A percentile compares a stretch with the other conserved stretches of the same genome.
phyloP scores from a whole-genome alignment of 2,113 vertebrate genomes.

The Malurus melanocephalus region DNA sequence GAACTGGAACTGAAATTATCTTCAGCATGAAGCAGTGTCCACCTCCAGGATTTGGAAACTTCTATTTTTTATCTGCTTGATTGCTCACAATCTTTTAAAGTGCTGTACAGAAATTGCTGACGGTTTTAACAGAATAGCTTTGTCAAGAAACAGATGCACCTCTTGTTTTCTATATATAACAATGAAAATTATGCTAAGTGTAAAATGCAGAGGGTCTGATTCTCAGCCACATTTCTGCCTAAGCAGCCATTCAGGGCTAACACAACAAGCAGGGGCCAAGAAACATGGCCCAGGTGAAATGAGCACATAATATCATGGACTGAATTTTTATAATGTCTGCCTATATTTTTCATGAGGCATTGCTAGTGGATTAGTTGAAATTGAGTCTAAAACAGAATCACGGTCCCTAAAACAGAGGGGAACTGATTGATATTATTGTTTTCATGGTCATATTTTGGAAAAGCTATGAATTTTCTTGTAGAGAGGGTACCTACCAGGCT shows the following conservation, averaged over 20 bases:
- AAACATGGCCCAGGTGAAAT: background rate
- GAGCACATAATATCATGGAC: background rate
- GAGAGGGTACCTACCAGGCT: background rate
- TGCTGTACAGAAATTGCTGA: background rate
- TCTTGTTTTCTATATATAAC: background rate
- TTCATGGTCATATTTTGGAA: background rate
- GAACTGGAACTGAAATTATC: background rate
- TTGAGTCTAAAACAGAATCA: background rate
- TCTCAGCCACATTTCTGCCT: background rate
- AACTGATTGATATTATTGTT: background rate
- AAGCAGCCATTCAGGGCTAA: background rate
- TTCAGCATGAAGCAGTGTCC: background rate
- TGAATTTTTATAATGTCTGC: background rate
- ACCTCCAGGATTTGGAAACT: background rate
- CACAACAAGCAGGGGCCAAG: rapidly evolving
- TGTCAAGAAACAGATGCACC: background rate
- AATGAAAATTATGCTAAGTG: background rate
- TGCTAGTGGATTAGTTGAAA: background rate
- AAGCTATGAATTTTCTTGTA: background rate
- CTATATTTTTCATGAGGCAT: background rate
- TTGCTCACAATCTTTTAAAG: background rate
- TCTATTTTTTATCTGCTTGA: background rate
- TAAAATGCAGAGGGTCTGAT: background rate
- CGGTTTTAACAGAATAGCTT: background rate
- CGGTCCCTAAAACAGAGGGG: rapidly evolving